Evolutionary conservation across 2,113 vertebrate genomes (phyloP).

Genomic region (Perca flavescens): DNA sequence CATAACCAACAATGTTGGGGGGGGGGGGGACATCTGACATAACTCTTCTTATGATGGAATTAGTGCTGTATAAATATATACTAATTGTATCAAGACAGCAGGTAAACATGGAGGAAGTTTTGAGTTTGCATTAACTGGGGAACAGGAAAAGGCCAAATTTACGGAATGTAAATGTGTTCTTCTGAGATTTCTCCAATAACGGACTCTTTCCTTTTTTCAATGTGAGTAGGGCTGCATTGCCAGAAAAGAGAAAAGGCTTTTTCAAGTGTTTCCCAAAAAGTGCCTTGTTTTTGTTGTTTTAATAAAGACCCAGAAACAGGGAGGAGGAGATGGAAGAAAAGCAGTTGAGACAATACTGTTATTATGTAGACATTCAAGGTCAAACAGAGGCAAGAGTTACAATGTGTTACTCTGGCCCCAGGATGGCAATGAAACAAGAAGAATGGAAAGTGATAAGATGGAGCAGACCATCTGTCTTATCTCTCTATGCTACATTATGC

Average conservation of each 20-base stretch:
- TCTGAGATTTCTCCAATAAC: background rate
- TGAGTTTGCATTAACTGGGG: background rate
- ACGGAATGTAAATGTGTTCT: background rate
- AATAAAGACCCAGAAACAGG: conserved; percentile 33
- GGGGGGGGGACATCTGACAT: rapidly evolving
- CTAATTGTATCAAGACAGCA: background rate
- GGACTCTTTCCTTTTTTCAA: background rate
- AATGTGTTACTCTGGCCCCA: conserved; percentile 20
- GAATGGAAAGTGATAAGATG: conserved; percentile 43
- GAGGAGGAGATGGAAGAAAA: conserved; percentile 29
- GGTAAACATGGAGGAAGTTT: background rate
- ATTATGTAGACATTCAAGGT: conserved; percentile 44
- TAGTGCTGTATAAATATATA: background rate
- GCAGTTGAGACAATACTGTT: conserved; percentile 7
- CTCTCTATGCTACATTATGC: conserved; percentile 50
- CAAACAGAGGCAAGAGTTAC: conserved; percentile 40
- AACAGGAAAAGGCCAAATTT: background rate
- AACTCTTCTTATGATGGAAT: background rate
- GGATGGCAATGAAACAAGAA: conserved; percentile 53
- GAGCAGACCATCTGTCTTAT: conserved; percentile 54
- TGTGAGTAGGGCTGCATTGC: conserved; percentile 4
- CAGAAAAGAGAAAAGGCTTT: background rate
- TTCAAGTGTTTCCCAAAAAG: conserved; percentile 10
- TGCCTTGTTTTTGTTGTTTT: conserved; percentile 14
- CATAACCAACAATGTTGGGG: background rate